Percentiles rank a stretch among this genome's conserved stretches.
phyloP scores from a whole-genome alignment of 2,797 vertebrate species.

The Benthosema pterotum region DNA sequence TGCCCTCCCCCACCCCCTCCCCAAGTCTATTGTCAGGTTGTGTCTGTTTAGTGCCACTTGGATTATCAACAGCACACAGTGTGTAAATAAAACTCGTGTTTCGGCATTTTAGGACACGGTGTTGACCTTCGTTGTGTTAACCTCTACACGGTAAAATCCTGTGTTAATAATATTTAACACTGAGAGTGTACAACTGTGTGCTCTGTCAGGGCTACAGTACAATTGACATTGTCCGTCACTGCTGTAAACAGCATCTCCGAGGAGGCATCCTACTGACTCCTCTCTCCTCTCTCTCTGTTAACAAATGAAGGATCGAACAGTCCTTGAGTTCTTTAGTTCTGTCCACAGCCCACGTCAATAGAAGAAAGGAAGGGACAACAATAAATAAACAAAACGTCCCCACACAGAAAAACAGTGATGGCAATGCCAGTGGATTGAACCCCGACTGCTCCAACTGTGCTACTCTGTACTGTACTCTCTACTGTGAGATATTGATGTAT shows the following conservation, averaged over 20 bases:
- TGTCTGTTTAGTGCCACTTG: constrained; percentile 55
- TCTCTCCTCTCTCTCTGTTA: neutral
- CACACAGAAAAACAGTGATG: no score
- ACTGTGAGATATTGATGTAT: no score
- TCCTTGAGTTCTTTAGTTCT: no score
- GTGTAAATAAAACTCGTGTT: constrained; percentile 58
- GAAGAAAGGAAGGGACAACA: no score
- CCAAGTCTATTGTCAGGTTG: constrained; percentile 50
- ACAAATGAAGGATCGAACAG: no score
- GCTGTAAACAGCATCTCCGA: constrained; percentile 55
- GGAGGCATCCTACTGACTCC: constrained; percentile 28
- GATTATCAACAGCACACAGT: constrained; percentile 55
- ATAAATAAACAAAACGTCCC: no score
- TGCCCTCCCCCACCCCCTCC: neutral
- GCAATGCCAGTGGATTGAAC: no score
- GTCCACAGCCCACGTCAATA: neutral
- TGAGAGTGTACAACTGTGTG: no score
- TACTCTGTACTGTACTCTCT: no score
- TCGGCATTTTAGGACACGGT: constrained; percentile 54
- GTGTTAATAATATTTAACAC: no score
- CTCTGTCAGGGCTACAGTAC: no score
- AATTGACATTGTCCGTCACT: neutral
- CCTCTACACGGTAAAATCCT: constrained; percentile 42
- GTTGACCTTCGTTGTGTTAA: constrained; percentile 55
- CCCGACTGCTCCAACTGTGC: no score